Evolutionary conservation across 2,113 vertebrate species (phyloP), one percentile per base, ranked within the genome.

Genomic region (Colinus virginianus): DNA sequence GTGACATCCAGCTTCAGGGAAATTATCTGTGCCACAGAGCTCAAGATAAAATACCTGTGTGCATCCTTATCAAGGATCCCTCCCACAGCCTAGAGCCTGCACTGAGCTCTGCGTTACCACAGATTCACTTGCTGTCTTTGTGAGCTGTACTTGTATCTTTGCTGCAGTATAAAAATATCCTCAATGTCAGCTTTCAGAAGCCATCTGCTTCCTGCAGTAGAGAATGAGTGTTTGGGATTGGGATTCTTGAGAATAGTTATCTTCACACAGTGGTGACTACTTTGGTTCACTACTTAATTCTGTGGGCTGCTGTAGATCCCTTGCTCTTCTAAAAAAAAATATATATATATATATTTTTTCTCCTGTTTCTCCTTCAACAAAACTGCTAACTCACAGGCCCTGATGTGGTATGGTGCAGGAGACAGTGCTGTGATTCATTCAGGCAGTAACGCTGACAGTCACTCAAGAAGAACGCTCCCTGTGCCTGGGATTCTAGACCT

Each of bases 131-230:
- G 0, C 1, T 10, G 0, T 66, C 59, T 91, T 66, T 63, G 16
- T 13, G 68, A 90, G 20, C 42, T 69, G 58, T 77, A 21, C 71
- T 75, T 78, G 12, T 55, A 30, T 82, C 48, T 87, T 42, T 22
- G 25, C 45, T 79, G 71, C 26, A 40, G 16, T 32, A 58, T 43
- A 90, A 96, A 95, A 93, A 93, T 91, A 90, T 72, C 48, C 48
- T 85, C 49, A 56, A 3, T 49, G 42, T 48, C 68, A 4, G 23
- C 88, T 83, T 84, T 72, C 38, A 17, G 90, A 89, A 94, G 49
- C 84, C 81, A 95, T 84, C 94, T 94, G 93, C 72, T 96, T 94
- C 69, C 87, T 95, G 78, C 18, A 23, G 55, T 49, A 58, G 46
- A 67, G 30, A 74, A 88, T 62, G 18, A 78, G 13, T 70, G 34